These are phyloP conservation scores for Cottoperca gobio DNA, from an alignment of 2,797 vertebrate species.

Conservation along the genomic window DNA sequence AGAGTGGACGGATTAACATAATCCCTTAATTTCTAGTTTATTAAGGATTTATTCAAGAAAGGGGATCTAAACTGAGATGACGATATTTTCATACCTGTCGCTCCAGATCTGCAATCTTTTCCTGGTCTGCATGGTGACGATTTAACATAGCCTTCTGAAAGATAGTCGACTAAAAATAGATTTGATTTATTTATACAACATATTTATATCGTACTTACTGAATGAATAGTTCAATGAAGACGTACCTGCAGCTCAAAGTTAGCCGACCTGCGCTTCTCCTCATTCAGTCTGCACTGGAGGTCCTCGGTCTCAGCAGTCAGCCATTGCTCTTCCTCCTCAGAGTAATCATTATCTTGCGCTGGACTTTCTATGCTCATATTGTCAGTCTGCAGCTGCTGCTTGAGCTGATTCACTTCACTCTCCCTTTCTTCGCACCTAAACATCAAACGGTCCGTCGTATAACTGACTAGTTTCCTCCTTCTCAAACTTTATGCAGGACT, in stretches of 20 bases:
- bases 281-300: constrained; percentile 74
- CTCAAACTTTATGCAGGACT: background rate
- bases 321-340: constrained; percentile 75
- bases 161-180: constrained; percentile 79
- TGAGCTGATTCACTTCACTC: constrained; percentile 42
- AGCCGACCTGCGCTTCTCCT: constrained; percentile 81
- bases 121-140: constrained; percentile 83
- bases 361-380: constrained; percentile 33
- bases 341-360: constrained; percentile 27
- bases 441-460: constrained; percentile 19
- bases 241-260: constrained; percentile 86
- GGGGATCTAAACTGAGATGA: background rate
- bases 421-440: constrained; percentile 58
- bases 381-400: constrained; percentile 71
- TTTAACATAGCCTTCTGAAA: constrained; percentile 82
- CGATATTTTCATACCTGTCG: constrained; percentile 85
- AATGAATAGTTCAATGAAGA: background rate
- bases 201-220: too few relatives aligned
- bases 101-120: constrained; percentile 83
- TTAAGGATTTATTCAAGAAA: background rate
- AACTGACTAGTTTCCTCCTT: background rate
- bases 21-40: background rate
- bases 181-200: too few relatives aligned
- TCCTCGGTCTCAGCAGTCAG: constrained; percentile 80
- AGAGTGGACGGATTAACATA: background rate